Base-by-base conservation (phyloP, 2,113 vertebrate species). In the Echinops telfairi region DNA sequence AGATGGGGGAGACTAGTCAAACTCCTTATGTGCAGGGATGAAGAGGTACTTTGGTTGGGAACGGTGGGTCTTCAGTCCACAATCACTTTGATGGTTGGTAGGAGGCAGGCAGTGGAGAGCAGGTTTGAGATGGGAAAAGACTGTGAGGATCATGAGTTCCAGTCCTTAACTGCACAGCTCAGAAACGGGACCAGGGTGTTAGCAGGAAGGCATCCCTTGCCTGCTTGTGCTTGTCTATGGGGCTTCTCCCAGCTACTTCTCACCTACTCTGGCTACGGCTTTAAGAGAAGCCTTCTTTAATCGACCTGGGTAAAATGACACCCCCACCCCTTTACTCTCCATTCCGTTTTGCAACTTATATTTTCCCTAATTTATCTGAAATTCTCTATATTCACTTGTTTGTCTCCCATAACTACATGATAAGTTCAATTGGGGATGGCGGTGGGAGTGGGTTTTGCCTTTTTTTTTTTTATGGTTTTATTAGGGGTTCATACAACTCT, bases 91-190 rank as follows among this genome's bases (percentile, higher is more conserved):
- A 15, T 29, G 27, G 68, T 90, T 11, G 16, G 15, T n/a, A 68
- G 40, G 88, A 79, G 43, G 23, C 14, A 66, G 36, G 22, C 36
- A 20, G 9, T 5, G 10, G 33, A 75, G 58, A 19, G n/a, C 6
- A 14, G 23, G 0, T 15, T 0, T 8, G 58, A 6, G 5, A 60
- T 22, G 0, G 15, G 16, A 62, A 36, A 43, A n/a, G 40, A 17
- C 27, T 38, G 68, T 31, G 5, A 7, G 12, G 10, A 4, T 23
- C 27, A 1, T 7, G 1, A 9, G 7, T 27, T 64, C 33, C 33
- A 11, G 12, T 77, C 23, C n/a, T 84, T 20, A n/a, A n/a, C 64
- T n/a, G 10, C 38, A 47, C 43, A 15, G 3, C 58, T 79, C 62
- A 43, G 31, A 11, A 43, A 11, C 31, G 11, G 71, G 62, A 43